Evolutionary conservation across 35 echinoderm and acorn worm species (phyloP), one percentile per base, ranked within the genome.

Genomic region (Heliocidaris erythrogramma): DNA sequence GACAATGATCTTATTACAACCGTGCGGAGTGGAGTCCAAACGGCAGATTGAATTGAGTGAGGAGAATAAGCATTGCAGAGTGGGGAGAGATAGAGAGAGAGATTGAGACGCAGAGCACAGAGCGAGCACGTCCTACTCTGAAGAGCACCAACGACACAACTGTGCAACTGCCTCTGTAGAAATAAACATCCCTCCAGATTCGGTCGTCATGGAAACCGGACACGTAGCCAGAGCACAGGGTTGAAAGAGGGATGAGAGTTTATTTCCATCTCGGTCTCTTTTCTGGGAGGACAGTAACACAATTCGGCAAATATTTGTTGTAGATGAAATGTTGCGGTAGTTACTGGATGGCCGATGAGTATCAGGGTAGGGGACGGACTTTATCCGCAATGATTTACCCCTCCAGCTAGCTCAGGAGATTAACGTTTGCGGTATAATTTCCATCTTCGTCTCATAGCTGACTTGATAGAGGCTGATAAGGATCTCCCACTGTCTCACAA

Each of bases 1-100:
- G 65, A 78, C 65, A 78, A 78, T 78, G 65, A 78, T 78, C 65
- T 78, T 78, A 78, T 78, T 78, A 78, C 65, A 78, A 21, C 65
- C 27, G 65, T 8, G 27, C 65, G 17, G 65, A 24, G 65, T 27
- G 65, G 27, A 78, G 65, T 78, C 65, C 65, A 78, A 78, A 78
- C 65, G 14, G 65, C 65, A 78, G 21, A 78, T 78, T 78, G 65
- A 78, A 78, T 24, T 5, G 65, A 42, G 35, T 42, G 35, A 78
- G 65, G 27, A 78, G 14, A 78, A 17, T 5, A 7, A 78, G 65
- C 21, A 21, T 27, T 78, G 8, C 14, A 14, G 52, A 42, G 49
- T 52, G 49, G 35, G 35, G 35, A 42, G 35, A 42, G 35, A 42
- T 3, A 78, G 21, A n/a, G 65, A 21, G 27, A 7, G 65, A 78